Percentiles rank a stretch among this genome's conserved stretches.
These are phyloP conservation scores for Plectropomus leopardus DNA, from an alignment of 2,113 vertebrate species.

Conservation along the genomic window DNA sequence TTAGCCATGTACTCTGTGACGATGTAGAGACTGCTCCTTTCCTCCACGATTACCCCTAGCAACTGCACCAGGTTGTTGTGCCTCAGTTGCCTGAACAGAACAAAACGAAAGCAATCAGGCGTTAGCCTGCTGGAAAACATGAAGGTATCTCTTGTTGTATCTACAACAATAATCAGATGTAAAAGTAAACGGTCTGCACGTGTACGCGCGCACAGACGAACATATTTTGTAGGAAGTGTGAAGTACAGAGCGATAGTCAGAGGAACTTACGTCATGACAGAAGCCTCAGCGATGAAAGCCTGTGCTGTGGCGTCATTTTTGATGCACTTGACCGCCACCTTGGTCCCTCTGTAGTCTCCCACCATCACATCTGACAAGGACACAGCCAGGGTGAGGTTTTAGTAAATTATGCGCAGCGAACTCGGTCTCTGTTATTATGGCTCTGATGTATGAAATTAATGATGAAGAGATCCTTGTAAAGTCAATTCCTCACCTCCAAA, in stretches of 20 bases:
- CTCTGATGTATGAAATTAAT: neutral
- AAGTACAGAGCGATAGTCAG: neutral
- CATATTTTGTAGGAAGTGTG: neutral
- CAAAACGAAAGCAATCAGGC: neutral
- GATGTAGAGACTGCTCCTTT: constrained; percentile 94
- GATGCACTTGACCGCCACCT: constrained; percentile 98
- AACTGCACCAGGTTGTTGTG: constrained; percentile 98
- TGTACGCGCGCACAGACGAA: neutral
- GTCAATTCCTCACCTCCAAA: constrained; percentile 90
- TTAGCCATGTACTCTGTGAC: constrained; percentile 99
- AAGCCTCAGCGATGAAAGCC: constrained; percentile 96
- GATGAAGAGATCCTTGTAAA: neutral
- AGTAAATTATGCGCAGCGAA: neutral
- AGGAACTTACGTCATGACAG: constrained; percentile 95
- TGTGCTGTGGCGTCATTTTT: constrained; percentile 97
- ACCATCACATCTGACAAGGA: constrained; percentile 80
- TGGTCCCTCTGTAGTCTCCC: constrained; percentile 95
- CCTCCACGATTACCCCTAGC: constrained; percentile 95
- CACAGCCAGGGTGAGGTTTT: neutral
- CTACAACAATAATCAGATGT: too few species aligned
- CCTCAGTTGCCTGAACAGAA: constrained; percentile 89
- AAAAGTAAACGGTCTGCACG: neutral
- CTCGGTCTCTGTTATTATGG: neutral
- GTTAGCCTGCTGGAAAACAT: neutral
- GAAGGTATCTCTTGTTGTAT: too few species aligned